These are phyloP conservation scores for Climacteris rufus DNA, from an alignment of 2,113 vertebrate genomes.

Conservation along the genomic window DNA sequence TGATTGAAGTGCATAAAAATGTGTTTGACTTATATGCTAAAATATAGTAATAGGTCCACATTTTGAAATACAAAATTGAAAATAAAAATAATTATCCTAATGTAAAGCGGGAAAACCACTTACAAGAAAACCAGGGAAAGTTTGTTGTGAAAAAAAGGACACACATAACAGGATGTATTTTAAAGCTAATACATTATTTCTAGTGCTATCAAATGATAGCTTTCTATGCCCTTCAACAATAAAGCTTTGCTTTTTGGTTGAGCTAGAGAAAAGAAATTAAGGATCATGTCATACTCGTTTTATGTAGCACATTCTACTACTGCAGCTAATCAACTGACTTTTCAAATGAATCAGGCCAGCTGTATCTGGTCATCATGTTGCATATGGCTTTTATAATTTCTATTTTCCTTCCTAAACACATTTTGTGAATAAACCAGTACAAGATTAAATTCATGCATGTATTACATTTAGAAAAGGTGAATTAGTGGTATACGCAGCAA, in stretches of 20 bases:
- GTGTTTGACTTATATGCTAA: conserved; percentile 10
- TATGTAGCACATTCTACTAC: not conserved
- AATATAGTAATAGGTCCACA: not conserved
- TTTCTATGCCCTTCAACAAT: not conserved
- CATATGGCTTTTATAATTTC: not conserved
- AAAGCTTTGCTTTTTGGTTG: not conserved
- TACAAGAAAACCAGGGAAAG: not conserved
- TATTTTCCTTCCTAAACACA: not conserved
- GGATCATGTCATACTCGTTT: not conserved
- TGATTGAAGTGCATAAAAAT: conserved; percentile 33
- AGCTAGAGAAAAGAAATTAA: conserved; percentile 2
- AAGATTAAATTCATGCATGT: not conserved
- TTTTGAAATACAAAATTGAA: conserved; percentile 9
- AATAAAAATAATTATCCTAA: not conserved
- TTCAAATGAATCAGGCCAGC: not conserved
- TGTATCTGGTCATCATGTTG: not conserved
- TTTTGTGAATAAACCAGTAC: not conserved
- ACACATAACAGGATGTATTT: not conserved
- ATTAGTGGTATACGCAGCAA: conserved; percentile 10
- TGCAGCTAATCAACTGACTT: conserved; percentile 10
- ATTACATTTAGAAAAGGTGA: conserved; percentile 37
- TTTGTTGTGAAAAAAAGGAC: not conserved
- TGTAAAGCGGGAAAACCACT: not conserved
- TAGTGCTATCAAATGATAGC: not conserved
- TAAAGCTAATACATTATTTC: not conserved